phyloP scores from a whole-genome alignment of 2,113 vertebrate genomes.

The Uropsilus gracilis region DNA sequence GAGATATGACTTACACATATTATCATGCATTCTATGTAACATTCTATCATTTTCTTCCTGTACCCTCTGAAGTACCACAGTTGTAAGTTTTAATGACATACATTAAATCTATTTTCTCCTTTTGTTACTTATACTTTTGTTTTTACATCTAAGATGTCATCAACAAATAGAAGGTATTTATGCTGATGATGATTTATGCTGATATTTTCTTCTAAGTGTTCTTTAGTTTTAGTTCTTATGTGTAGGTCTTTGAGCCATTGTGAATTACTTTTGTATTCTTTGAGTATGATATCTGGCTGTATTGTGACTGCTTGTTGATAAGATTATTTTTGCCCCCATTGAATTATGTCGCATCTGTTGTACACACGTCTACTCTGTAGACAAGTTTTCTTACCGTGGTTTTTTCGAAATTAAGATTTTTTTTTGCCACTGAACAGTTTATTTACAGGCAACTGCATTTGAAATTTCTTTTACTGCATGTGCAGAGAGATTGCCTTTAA shows the following conservation, averaged over 20 bases:
- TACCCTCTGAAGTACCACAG: not conserved
- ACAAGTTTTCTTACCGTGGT: not conserved
- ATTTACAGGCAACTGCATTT: not conserved
- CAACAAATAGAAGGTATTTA: not conserved
- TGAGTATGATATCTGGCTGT: not conserved
- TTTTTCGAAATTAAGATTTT: not conserved
- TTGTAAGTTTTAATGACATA: not conserved
- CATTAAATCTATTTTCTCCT: not conserved
- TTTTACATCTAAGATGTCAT: not conserved
- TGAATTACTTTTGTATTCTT: not conserved
- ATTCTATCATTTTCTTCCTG: not conserved
- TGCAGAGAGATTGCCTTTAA: not conserved
- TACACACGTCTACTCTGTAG: not conserved
- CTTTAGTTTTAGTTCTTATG: not conserved
- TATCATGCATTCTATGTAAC: not conserved
- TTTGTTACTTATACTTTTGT: not conserved
- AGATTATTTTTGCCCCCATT: not conserved
- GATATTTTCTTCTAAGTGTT: not conserved
- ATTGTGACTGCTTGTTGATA: not conserved
- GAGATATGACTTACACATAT: not conserved
- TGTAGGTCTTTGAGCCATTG: not conserved
- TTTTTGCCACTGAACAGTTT: conserved; percentile 3
- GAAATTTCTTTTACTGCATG: not conserved
- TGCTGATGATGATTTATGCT: not conserved
- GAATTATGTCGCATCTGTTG: not conserved